A percentile compares a stretch with the other conserved stretches of the same genome.
phyloP scores from a whole-genome alignment of 1,140 invertebrate species.

The Sitophilus oryzae region DNA sequence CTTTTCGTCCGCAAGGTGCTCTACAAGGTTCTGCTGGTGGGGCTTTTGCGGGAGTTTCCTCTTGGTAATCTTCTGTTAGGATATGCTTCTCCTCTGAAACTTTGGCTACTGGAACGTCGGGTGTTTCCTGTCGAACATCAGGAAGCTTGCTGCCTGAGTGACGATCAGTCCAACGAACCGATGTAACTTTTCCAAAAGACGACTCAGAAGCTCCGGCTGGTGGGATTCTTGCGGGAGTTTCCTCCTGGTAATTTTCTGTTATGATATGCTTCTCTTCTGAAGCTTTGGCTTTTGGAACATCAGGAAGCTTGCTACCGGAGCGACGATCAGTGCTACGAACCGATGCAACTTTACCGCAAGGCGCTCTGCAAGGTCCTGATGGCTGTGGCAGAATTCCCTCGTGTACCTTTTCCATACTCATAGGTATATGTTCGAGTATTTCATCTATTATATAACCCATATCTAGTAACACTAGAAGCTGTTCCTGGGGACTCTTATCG shows the following conservation, averaged over 20 bases:
- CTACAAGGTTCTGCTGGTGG: constrained; percentile 1
- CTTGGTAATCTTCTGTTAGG: no score
- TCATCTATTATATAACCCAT: constrained; percentile 1
- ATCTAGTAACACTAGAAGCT: background rate
- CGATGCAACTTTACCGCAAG: background rate
- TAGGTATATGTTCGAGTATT: background rate
- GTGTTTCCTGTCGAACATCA: background rate
- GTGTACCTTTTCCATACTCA: background rate
- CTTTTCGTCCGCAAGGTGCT: constrained; percentile 3
- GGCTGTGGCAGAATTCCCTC: background rate
- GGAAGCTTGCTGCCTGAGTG: background rate
- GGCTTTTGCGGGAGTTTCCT: background rate
- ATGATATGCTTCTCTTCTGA: no score
- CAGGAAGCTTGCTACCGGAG: background rate
- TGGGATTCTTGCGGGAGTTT: background rate
- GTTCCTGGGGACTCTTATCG: constrained; percentile 2
- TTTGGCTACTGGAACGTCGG: no score
- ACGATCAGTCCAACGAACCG: background rate
- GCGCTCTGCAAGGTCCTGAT: constrained; percentile 7
- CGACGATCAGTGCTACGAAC: background rate
- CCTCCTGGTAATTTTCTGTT: no score
- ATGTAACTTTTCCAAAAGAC: constrained; percentile 7
- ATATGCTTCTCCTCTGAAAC: no score
- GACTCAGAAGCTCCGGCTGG: background rate
- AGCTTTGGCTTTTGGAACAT: no score